Evolutionary conservation across 2,888 invertebrate species (phyloP).

Genomic region (Ornithoptera priamus): DNA sequence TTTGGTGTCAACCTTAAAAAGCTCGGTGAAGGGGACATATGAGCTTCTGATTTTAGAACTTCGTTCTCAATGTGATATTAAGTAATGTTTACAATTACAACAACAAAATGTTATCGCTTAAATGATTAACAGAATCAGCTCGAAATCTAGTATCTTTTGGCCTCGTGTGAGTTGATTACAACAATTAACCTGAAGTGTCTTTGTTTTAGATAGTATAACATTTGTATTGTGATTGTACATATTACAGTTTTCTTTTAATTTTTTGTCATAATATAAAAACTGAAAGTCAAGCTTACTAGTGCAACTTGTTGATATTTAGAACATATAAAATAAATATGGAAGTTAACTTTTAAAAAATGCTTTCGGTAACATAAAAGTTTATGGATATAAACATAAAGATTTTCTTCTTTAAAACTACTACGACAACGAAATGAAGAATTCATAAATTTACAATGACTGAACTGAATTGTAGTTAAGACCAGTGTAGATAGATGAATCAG

Average conservation of each 20-base stretch:
- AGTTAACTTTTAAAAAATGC: too few relatives aligned
- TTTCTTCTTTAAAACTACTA: too few relatives aligned
- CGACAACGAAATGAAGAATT: too few relatives aligned
- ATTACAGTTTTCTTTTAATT: background rate
- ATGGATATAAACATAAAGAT: too few relatives aligned
- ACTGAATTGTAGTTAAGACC: too few relatives aligned
- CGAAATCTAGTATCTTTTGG: background rate
- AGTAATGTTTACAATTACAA: background rate
- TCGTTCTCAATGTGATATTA: constrained; percentile 1
- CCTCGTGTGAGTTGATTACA: background rate
- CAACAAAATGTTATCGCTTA: background rate
- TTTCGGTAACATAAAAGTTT: too few relatives aligned
- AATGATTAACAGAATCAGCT: background rate
- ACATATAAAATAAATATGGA: too few relatives aligned
- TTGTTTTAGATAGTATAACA: background rate
- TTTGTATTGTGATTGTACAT: background rate
- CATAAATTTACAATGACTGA: too few relatives aligned
- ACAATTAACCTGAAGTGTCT: background rate
- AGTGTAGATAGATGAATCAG: too few relatives aligned
- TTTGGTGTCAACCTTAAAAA: constrained; percentile 23
- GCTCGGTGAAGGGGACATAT: constrained; percentile 24
- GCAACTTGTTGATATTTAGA: too few relatives aligned
- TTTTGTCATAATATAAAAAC: background rate
- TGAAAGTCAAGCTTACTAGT: too few relatives aligned
- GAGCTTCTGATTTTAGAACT: constrained; percentile 20